These are phyloP conservation scores for Sphaeramia orbicularis DNA, from an alignment of 2,797 vertebrate genomes.

Conservation along the genomic window DNA sequence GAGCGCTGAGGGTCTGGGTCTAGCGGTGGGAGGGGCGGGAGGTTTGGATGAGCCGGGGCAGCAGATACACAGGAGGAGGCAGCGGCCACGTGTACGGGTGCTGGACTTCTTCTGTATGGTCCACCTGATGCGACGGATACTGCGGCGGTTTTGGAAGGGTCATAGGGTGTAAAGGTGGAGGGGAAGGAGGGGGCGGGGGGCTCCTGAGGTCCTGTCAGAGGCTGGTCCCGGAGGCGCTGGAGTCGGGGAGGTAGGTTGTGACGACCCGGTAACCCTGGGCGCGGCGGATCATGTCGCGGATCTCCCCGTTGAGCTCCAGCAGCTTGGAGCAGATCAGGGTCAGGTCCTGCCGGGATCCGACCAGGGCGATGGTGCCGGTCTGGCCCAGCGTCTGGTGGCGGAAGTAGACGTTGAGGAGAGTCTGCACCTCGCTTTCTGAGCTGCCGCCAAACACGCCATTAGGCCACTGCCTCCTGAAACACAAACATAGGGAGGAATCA, in stretches of 20 bases:
- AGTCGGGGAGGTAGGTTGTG: constrained; percentile 95
- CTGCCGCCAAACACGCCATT: constrained; percentile 95
- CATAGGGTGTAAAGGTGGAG: constrained; percentile 61
- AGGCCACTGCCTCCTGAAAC: constrained; percentile 93
- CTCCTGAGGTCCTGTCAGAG: constrained; percentile 94
- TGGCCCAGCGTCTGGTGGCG: constrained; percentile 98
- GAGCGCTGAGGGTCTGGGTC: constrained; percentile 24
- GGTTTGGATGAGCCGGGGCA: constrained; percentile 47
- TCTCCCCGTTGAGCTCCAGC: constrained; percentile 97
- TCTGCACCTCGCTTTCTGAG: constrained; percentile 97
- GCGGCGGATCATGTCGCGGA: constrained; percentile 96
- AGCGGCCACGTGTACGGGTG: constrained; percentile 81
- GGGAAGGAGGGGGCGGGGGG: constrained; percentile 72
- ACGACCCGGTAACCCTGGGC: constrained; percentile 96
- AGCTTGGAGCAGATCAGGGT: constrained; percentile 95
- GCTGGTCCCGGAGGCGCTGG: constrained; percentile 93
- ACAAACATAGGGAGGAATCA: neutral
- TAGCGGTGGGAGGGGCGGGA: constrained; percentile 17
- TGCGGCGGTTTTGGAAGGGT: constrained; percentile 73
- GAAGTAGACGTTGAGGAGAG: constrained; percentile 97
- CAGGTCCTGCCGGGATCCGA: constrained; percentile 96
- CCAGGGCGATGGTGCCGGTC: constrained; percentile 96
- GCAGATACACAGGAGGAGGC: constrained; percentile 66
- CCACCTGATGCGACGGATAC: constrained; percentile 5
- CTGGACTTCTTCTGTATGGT: constrained; percentile 59